These are phyloP conservation scores for Ophiothrix spiculata DNA, from an alignment of 35 echinoderm and acorn worm genomes.

Conservation along the genomic window DNA sequence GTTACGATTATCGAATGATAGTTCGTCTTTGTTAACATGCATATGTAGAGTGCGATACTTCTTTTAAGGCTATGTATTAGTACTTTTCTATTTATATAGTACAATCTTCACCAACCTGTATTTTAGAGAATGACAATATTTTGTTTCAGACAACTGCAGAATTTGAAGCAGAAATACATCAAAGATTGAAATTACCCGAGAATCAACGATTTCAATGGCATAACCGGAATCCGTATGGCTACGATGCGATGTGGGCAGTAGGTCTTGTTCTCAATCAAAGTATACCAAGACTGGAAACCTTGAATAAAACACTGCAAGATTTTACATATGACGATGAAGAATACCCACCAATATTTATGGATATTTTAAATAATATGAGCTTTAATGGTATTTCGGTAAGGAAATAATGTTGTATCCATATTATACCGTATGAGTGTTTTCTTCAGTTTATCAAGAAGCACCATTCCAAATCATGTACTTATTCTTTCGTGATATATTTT, in stretches of 20 bases:
- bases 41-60: too few species aligned
- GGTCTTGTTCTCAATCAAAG: conserved; percentile 56
- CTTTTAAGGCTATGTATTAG: too few species aligned
- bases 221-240: conserved; percentile 51
- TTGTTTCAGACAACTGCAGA: not conserved
- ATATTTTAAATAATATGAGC: not conserved
- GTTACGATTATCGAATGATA: too few species aligned
- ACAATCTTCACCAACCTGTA: too few species aligned
- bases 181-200: conserved; percentile 8
- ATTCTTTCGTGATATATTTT: too few species aligned
- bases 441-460: too few species aligned
- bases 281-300: conserved; percentile 17
- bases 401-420: too few species aligned
- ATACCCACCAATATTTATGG: conserved; percentile 31
- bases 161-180: not conserved
- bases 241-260: conserved; percentile 74
- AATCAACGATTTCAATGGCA: conserved; percentile 24
- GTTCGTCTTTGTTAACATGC: too few species aligned
- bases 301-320: conserved; percentile 20
- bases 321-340: conserved; percentile 46
- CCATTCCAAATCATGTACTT: too few species aligned
- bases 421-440: too few species aligned
- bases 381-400: conserved; percentile 70
- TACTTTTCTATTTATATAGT: too few species aligned
- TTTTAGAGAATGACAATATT: too few species aligned